These are phyloP conservation scores for Xenops minutus DNA, from an alignment of 2,797 vertebrate genomes.

Conservation along the genomic window DNA sequence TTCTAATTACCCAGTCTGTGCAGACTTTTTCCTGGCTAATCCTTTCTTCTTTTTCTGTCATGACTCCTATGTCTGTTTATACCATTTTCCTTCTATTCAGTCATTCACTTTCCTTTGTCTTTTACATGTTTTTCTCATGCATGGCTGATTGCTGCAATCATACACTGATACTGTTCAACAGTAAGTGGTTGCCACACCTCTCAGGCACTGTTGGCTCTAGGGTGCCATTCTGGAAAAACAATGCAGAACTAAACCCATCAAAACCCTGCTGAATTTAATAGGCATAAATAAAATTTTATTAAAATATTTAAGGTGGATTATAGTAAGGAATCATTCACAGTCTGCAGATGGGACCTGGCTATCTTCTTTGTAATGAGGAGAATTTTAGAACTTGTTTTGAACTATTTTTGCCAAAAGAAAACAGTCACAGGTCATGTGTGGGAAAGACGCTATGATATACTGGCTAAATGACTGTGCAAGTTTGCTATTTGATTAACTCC, in stretches of 20 bases:
- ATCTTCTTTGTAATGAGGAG: background rate
- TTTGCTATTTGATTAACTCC: background rate
- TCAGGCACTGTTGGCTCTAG: background rate
- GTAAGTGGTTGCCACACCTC: background rate
- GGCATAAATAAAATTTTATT: background rate
- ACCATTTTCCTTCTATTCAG: background rate
- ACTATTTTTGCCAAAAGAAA: background rate
- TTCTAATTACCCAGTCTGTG: background rate
- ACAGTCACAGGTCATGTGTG: background rate
- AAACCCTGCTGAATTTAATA: background rate
- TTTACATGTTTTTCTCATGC: background rate
- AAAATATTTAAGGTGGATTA: background rate
- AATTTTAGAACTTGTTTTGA: background rate
- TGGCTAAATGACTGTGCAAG: background rate
- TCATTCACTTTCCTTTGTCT: background rate
- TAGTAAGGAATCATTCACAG: background rate
- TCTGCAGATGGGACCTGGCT: background rate
- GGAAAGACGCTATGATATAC: background rate
- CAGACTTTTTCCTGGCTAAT: background rate
- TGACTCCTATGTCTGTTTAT: background rate
- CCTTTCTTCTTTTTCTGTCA: background rate
- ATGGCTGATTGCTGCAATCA: background rate
- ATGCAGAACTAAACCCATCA: background rate
- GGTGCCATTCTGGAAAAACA: background rate
- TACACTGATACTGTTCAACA: background rate